Conservation (phyloP, 1,140 invertebrate genomes). For the Colletes gigas region DNA sequence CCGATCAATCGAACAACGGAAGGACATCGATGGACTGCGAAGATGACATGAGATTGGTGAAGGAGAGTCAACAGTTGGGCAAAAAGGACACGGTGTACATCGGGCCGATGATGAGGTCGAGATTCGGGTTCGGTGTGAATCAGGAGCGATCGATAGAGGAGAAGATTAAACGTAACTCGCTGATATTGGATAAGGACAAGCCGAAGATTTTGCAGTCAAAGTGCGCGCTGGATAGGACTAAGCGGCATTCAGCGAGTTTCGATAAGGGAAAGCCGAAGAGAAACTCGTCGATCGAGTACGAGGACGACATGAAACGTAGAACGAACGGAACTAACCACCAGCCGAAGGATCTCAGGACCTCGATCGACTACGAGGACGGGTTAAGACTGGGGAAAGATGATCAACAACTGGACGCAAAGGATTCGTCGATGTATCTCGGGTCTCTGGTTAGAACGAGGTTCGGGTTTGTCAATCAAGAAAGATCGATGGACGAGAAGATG, state of each 20-base stretch:
- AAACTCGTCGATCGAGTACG: constrained; percentile 71
- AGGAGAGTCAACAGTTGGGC: constrained; percentile 48
- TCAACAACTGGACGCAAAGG: constrained; percentile 49
- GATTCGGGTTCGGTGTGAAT: constrained; percentile 50
- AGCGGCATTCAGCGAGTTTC: constrained; percentile 71
- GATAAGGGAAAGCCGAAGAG: constrained; percentile 67
- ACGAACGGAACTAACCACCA: constrained; percentile 56
- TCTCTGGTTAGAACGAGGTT: constrained; percentile 58
- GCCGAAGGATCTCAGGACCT: constrained; percentile 49
- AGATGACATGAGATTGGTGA: constrained; percentile 57
- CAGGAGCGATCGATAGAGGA: constrained; percentile 57
- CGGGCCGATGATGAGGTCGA: constrained; percentile 47
- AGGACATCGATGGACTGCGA: constrained; percentile 72
- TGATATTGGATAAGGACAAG: constrained; percentile 69
- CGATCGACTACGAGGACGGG: constrained; percentile 72
- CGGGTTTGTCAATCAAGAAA: constrained; percentile 43
- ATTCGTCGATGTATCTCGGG: constrained; percentile 3
- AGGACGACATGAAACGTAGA: constrained; percentile 69
- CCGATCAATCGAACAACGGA: constrained; percentile 47
- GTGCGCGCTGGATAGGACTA: constrained; percentile 65
- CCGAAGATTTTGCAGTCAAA: constrained; percentile 60
- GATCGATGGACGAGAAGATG: constrained; percentile 58
- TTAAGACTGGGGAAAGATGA: constrained; percentile 55
- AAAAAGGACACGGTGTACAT: constrained; percentile 43
- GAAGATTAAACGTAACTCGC: constrained; percentile 65